Conservation (phyloP, 2,797 vertebrate genomes). For the Sebastes flavidus region DNA sequence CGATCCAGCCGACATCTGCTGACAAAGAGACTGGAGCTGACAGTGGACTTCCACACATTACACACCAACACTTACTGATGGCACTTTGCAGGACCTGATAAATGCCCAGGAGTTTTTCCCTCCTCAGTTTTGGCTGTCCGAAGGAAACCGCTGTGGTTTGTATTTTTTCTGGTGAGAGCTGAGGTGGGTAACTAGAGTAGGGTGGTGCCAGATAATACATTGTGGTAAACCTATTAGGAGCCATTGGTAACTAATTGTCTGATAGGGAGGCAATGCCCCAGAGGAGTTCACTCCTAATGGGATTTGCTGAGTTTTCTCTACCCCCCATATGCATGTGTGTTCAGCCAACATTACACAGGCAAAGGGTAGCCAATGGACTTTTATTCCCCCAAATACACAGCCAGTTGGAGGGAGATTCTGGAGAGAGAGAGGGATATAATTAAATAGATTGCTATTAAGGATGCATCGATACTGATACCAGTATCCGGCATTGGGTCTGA, state of each 20-base stretch:
- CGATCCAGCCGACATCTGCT: constrained; percentile 39
- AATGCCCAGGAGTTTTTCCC: constrained; percentile 6
- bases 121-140: neutral
- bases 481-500: no score
- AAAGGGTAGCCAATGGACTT: constrained; percentile 21
- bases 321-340: neutral
- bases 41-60: constrained; percentile 42
- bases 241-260: constrained; percentile 81
- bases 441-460: no score
- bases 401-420: constrained; percentile 8
- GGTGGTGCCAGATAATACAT: constrained; percentile 68
- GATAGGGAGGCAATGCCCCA: constrained; percentile 67
- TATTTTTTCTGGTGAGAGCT: neutral
- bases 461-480: no score
- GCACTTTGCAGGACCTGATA: constrained; percentile 45
- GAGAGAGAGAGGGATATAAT: neutral
- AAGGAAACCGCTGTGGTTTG: constrained; percentile 10
- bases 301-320: constrained; percentile 62
- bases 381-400: constrained; percentile 8
- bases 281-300: constrained; percentile 74
- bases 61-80: constrained; percentile 33
- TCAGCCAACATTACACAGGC: constrained; percentile 3
- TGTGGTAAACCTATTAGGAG: constrained; percentile 78
- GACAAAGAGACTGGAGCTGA: constrained; percentile 45
- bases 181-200: neutral